These are phyloP conservation scores for Zophobas morio DNA, from an alignment of 1,140 invertebrate genomes.

Conservation along the genomic window DNA sequence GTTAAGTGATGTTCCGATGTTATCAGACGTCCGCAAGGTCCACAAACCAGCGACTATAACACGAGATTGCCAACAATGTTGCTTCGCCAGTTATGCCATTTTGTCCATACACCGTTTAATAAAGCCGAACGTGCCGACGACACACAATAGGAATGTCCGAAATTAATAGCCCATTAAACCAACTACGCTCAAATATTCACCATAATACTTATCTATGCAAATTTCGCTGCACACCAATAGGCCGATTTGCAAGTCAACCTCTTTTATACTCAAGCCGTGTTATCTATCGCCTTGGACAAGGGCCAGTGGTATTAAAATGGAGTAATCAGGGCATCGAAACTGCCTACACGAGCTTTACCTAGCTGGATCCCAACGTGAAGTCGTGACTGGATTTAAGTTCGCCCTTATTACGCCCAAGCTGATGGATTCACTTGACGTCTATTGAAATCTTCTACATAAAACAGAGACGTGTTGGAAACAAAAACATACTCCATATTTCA, in stretches of 20 bases:
- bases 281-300: background rate
- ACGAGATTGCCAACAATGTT: background rate
- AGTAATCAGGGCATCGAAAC: slow-evolving; percentile 9
- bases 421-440: background rate
- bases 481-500: slow-evolving; percentile 2
- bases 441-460: background rate
- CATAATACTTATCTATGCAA: slow-evolving; percentile 5
- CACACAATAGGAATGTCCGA: background rate
- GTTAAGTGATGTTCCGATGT: slow-evolving; percentile 2
- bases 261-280: background rate
- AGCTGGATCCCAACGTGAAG: background rate
- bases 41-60: background rate
- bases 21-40: slow-evolving; percentile 2
- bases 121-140: background rate
- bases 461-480: background rate
- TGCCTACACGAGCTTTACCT: background rate
- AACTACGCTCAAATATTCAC: background rate
- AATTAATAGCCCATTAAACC: slow-evolving; percentile 2
- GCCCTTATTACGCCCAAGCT: background rate
- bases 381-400: slow-evolving; percentile 7
- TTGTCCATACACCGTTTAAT: no score
- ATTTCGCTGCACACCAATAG: background rate
- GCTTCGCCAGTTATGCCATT: no score
- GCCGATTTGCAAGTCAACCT: slow-evolving; percentile 9
- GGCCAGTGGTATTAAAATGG: slow-evolving; percentile 6